Percentiles rank a stretch among this genome's conserved stretches.
These are phyloP conservation scores for Holcopasites calliopsidis DNA, from an alignment of 1,140 invertebrate genomes.

Conservation along the genomic window DNA sequence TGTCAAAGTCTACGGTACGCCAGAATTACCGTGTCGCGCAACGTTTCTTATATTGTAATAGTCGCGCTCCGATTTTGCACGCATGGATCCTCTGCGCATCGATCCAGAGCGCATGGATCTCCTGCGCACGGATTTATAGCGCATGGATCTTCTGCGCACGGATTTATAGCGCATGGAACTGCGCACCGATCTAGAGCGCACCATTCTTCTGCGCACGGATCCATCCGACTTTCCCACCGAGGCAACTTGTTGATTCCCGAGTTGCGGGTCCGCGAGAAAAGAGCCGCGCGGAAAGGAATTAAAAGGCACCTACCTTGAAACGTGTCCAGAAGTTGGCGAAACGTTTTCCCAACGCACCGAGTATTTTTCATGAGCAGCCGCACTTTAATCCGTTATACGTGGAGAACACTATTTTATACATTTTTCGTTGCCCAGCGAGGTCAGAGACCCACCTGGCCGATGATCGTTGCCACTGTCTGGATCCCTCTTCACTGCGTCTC, in stretches of 20 bases:
- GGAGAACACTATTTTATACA: conserved; percentile 1
- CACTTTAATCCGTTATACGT: neutral
- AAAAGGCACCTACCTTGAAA: conserved; percentile 6
- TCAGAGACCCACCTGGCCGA: conserved; percentile 56
- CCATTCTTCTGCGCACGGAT: too few relatives aligned
- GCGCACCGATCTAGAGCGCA: neutral
- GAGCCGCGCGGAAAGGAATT: neutral
- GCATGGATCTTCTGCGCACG: too few relatives aligned
- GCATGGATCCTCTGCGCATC: too few relatives aligned
- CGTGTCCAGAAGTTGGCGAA: neutral
- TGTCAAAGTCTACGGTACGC: neutral
- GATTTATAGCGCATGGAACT: too few relatives aligned
- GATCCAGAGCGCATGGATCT: too few relatives aligned
- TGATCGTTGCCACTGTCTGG: conserved; percentile 44
- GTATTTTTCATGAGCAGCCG: neutral
- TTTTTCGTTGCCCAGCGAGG: conserved; percentile 29
- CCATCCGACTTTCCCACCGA: neutral
- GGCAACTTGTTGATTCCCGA: conserved; percentile 15
- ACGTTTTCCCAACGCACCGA: neutral
- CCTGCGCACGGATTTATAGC: too few relatives aligned
- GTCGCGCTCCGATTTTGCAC: too few relatives aligned
- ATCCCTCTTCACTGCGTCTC: conserved; percentile 19
- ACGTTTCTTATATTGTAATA: neutral
- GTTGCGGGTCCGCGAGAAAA: neutral
- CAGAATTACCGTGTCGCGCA: too few relatives aligned